A percentile compares a stretch with the other conserved stretches of the same genome.
Evolutionary conservation across 2,797 vertebrate species (phyloP).

Genomic region (Aldrovandia affinis): DNA sequence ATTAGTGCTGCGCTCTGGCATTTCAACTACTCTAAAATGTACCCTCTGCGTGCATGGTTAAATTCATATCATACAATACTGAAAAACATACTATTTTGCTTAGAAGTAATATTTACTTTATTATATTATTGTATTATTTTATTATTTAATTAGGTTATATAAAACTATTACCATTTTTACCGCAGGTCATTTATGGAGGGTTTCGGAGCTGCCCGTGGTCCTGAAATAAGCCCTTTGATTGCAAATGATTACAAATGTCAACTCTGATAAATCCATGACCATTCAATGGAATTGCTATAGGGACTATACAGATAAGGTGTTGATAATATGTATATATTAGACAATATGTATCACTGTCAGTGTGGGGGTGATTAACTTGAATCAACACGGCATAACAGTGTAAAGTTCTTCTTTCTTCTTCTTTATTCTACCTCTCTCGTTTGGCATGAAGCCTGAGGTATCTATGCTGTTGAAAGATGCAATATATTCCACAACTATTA

Average conservation of each 20-base stretch:
- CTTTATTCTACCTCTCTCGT: not conserved
- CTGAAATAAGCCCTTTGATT: conserved; percentile 1
- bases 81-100: not conserved
- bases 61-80: not conserved
- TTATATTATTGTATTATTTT: not conserved
- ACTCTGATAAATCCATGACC: not conserved
- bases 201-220: not conserved
- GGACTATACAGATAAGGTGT: conserved; percentile 11
- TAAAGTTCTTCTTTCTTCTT: not conserved
- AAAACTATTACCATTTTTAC: not conserved
- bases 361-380: not conserved
- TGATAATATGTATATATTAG: not conserved
- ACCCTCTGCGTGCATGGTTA: conserved; percentile 35
- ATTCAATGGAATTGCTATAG: not conserved
- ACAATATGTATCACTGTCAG: not conserved
- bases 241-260: not conserved
- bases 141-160: not conserved
- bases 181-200: not conserved
- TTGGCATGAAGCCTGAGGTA: conserved; percentile 10
- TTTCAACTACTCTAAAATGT: conserved; percentile 2
- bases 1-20: not conserved
- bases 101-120: not conserved
- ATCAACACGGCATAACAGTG: not conserved
- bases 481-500: conserved; percentile 27
- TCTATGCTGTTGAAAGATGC: conserved; percentile 20